phyloP scores from a whole-genome alignment of 2,888 invertebrate genomes.

The Choristoneura rosaceana region DNA sequence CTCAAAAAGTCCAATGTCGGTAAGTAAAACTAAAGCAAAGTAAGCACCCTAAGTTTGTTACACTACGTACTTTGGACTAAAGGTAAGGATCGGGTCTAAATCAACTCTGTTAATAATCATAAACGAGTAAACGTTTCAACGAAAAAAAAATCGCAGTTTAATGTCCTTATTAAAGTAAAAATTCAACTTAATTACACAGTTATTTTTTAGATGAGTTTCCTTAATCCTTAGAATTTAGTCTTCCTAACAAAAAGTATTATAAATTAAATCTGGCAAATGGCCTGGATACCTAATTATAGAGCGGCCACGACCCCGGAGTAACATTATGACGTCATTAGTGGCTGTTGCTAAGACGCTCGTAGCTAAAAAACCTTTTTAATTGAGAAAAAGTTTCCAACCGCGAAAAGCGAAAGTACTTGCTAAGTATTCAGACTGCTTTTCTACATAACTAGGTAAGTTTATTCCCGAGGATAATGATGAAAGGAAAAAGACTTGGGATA shows the following conservation, averaged over 20 bases:
- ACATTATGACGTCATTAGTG: conserved; percentile 36
- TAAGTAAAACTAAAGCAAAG: no score
- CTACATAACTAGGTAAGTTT: neutral
- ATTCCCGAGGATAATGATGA: neutral
- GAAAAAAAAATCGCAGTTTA: neutral
- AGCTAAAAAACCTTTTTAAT: conserved; percentile 4
- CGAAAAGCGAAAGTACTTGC: neutral
- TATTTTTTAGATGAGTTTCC: neutral
- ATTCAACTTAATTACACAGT: neutral
- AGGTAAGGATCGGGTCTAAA: neutral
- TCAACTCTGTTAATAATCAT: neutral
- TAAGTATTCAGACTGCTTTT: neutral
- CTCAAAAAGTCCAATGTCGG: no score
- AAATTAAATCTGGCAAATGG: conserved; percentile 36
- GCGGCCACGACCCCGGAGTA: conserved; percentile 14
- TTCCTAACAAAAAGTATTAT: conserved; percentile 9
- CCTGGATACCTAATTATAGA: conserved; percentile 27
- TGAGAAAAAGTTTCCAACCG: neutral
- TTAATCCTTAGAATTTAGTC: neutral
- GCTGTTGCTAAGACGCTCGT: conserved; percentile 22
- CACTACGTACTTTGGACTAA: no score
- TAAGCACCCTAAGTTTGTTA: no score
- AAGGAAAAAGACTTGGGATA: no score
- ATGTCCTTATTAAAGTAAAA: conserved; percentile 2
- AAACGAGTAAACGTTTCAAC: neutral